Evolutionary conservation across 2,113 vertebrate genomes (phyloP).

Genomic region (Pampusana beccarii): DNA sequence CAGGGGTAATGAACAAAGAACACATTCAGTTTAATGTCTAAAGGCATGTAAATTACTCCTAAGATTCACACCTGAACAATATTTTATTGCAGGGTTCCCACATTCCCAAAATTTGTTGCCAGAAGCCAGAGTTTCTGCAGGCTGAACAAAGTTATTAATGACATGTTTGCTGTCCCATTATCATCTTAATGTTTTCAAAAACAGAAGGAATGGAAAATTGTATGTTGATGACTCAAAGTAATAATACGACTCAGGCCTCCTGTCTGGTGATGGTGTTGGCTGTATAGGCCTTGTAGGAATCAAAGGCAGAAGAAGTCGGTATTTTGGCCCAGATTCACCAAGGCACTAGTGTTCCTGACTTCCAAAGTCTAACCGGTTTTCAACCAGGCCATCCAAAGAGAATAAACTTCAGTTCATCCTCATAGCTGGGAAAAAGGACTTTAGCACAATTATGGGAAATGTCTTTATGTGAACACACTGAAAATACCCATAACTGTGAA

Average conservation of each 20-base stretch:
- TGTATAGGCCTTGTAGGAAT: background rate
- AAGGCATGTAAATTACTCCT: background rate
- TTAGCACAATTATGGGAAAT: background rate
- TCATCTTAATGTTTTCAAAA: background rate
- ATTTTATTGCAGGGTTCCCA: background rate
- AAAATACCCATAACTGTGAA: background rate
- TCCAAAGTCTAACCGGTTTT: background rate
- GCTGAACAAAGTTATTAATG: background rate
- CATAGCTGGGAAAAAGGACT: background rate
- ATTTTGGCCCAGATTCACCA: background rate
- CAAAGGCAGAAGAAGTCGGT: background rate
- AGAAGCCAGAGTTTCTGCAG: background rate
- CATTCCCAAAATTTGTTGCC: background rate
- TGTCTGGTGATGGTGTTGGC: background rate
- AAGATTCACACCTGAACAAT: background rate
- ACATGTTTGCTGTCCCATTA: background rate
- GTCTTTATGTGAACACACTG: background rate
- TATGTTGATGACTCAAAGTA: background rate
- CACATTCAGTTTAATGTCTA: background rate
- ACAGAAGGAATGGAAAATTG: background rate
- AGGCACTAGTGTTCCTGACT: background rate
- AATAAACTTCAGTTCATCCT: background rate
- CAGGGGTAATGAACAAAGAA: background rate
- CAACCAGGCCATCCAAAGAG: background rate
- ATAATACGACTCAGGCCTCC: background rate